These are phyloP conservation scores for Beris chalybata DNA, from an alignment of 2,888 invertebrate genomes.

Conservation along the genomic window DNA sequence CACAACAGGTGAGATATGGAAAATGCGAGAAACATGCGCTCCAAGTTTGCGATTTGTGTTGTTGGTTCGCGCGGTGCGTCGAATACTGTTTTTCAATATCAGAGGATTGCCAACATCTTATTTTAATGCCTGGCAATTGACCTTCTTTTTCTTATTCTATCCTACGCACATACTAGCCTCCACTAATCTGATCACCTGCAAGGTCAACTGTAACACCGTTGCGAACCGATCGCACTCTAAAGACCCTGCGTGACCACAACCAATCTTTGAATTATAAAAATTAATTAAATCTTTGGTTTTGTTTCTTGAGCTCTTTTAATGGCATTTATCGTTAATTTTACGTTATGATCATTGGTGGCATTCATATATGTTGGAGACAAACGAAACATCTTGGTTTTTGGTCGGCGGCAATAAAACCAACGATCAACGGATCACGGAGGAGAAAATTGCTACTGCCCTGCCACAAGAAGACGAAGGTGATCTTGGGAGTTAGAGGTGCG, in stretches of 20 bases:
- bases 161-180: no score
- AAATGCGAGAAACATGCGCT: conserved; percentile 22
- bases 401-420: conserved; percentile 10
- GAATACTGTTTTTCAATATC: conserved; percentile 4
- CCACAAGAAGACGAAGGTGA: background rate
- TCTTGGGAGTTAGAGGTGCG: no score
- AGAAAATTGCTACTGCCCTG: conserved; percentile 2
- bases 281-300: conserved; percentile 26
- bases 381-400: background rate
- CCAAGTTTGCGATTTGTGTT: no score
- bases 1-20: conserved; percentile 29
- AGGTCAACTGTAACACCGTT: no score
- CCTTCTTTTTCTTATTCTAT: no score
- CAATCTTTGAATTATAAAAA: conserved; percentile 7
- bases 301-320: conserved; percentile 13
- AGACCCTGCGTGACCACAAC: conserved; percentile 16
- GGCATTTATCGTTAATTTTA: conserved; percentile 19
- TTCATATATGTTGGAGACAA: background rate
- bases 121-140: no score
- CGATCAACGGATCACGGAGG: background rate
- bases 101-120: background rate
- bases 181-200: background rate
- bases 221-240: no score
- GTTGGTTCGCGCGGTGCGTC: no score
- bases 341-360: conserved; percentile 5